A percentile compares a stretch with the other conserved stretches of the same genome.
Conservation (phyloP, 1,140 invertebrate genomes). For the Bradynema listronoti region DNA sequence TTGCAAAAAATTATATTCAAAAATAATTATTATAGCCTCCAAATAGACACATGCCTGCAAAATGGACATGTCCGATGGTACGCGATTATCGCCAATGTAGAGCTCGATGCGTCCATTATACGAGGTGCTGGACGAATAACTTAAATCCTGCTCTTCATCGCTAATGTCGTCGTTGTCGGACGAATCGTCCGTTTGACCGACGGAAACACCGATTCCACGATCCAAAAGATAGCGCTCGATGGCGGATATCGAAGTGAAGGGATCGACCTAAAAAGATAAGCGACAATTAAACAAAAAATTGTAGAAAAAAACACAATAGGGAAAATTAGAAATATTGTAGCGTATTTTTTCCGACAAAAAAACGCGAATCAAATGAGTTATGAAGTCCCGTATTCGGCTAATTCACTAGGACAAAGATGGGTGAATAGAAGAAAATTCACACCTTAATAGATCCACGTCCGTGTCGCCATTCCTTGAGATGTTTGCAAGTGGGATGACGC, state of each 20-base stretch:
- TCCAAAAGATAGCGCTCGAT: conserved; percentile 70
- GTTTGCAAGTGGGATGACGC: conserved; percentile 85
- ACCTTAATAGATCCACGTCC: conserved; percentile 68
- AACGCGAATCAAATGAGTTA: not conserved
- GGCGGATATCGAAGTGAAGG: conserved; percentile 89
- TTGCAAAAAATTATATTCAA: too few relatives aligned
- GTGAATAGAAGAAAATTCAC: not conserved
- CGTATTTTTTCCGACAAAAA: not conserved
- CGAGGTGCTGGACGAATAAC: conserved; percentile 12
- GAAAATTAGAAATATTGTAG: conserved; percentile 7
- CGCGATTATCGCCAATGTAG: conserved; percentile 81
- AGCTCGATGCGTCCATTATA: conserved; percentile 72
- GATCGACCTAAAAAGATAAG: conserved; percentile 77
- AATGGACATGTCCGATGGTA: conserved; percentile 95
- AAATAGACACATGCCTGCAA: too few relatives aligned
- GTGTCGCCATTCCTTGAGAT: conserved; percentile 92
- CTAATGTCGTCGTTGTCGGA: conserved; percentile 52
- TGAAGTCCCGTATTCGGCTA: not conserved
- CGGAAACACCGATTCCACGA: conserved; percentile 36
- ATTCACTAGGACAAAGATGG: not conserved
- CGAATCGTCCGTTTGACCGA: not conserved
- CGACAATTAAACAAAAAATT: not conserved
- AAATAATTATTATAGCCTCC: too few relatives aligned
- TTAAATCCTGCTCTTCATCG: conserved; percentile 59
- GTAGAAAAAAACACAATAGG: conserved; percentile 10